These are phyloP conservation scores for Oreochromis spilurus DNA, from an alignment of 2,113 vertebrate genomes.

Conservation along the genomic window DNA sequence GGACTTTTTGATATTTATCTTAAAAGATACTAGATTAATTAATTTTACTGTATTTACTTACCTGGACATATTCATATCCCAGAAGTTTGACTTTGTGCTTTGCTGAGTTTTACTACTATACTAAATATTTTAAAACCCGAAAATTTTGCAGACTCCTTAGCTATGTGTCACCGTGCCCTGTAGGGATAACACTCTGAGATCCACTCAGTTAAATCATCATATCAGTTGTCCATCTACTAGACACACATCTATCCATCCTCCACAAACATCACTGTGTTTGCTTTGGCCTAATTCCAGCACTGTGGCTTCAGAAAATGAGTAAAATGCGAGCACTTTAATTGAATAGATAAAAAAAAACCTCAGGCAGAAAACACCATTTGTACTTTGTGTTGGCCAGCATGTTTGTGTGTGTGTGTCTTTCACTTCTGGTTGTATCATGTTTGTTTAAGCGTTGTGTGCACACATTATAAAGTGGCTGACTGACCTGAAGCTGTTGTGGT, in stretches of 20 bases:
- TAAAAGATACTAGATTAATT: background rate
- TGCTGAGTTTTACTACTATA: background rate
- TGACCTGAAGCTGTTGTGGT: constrained; percentile 30
- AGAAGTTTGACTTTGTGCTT: background rate
- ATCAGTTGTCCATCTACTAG: background rate
- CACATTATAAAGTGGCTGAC: background rate
- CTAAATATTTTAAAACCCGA: background rate
- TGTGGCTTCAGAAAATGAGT: background rate
- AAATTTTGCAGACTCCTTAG: background rate
- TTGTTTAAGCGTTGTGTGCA: background rate
- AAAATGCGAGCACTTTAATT: constrained; percentile 4
- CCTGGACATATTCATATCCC: background rate
- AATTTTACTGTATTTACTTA: background rate
- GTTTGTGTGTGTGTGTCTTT: background rate
- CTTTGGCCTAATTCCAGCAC: background rate
- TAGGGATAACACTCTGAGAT: background rate
- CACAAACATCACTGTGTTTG: background rate
- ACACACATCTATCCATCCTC: background rate
- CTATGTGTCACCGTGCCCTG: background rate
- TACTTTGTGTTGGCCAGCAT: background rate
- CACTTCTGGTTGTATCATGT: background rate
- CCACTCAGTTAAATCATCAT: background rate
- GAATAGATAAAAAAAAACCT: constrained; percentile 1
- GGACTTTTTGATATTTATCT: background rate
- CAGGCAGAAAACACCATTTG: constrained; percentile 9